Evolutionary conservation across 2,888 invertebrate species (phyloP).

Genomic region (Eretmocerus hayati): DNA sequence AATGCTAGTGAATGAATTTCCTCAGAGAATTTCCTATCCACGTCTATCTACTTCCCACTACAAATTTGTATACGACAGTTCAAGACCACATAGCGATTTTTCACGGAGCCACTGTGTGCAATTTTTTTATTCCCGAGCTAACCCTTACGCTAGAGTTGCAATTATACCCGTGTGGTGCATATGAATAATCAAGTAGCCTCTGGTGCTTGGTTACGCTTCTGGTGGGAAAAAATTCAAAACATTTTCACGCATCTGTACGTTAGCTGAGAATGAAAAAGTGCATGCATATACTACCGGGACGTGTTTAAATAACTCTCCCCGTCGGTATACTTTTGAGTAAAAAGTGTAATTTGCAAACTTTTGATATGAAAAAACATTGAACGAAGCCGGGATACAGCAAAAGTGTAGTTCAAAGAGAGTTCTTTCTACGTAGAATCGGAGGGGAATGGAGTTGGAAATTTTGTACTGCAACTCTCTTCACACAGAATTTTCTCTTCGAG

Average conservation of each 20-base stretch:
- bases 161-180: conserved; percentile 6
- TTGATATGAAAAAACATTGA: conserved; percentile 20
- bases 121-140: not conserved
- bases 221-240: too few species aligned
- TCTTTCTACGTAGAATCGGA: too few species aligned
- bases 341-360: conserved; percentile 22
- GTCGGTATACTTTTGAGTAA: conserved; percentile 16
- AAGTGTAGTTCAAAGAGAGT: not conserved
- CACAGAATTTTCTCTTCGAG: too few species aligned
- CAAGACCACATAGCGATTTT: too few species aligned
- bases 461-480: too few species aligned
- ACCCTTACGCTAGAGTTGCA: not conserved
- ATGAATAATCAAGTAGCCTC: conserved; percentile 11
- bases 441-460: too few species aligned
- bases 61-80: too few species aligned
- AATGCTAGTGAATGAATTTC: too few species aligned
- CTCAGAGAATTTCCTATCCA: too few species aligned
- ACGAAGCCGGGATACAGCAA: not conserved
- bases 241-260: not conserved
- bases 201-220: too few species aligned
- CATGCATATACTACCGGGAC: conserved; percentile 5
- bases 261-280: not conserved
- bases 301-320: conserved; percentile 18
- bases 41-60: too few species aligned
- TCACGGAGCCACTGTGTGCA: too few species aligned